Evolutionary conservation across 2,797 vertebrate species (phyloP).

Genomic region (Myotis planiceps): DNA sequence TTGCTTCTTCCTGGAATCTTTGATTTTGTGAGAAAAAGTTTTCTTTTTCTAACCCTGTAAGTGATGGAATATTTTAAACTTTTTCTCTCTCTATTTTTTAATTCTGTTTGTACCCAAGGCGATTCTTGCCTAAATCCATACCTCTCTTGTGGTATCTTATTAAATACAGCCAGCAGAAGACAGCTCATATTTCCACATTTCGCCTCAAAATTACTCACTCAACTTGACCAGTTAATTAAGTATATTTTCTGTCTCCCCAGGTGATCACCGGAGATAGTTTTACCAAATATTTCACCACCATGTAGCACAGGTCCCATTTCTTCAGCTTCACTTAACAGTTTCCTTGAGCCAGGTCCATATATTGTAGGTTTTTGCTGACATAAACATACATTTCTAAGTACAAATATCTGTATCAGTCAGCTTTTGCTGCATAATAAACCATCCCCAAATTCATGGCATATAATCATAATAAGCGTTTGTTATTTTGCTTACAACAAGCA

Average conservation of each 20-base stretch:
- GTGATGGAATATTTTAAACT: neutral
- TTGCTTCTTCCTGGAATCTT: neutral
- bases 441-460: neutral
- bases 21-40: neutral
- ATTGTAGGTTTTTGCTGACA: constrained; percentile 25
- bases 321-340: neutral
- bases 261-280: neutral
- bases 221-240: neutral
- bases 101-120: constrained; percentile 8
- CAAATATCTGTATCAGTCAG: constrained; percentile 11
- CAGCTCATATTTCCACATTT: neutral
- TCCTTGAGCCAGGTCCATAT: neutral
- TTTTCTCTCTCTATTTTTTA: neutral
- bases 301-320: neutral
- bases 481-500: neutral
- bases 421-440: neutral
- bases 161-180: neutral
- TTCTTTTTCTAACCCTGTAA: neutral
- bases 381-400: neutral
- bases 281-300: neutral
- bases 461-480: neutral
- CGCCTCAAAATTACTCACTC: neutral
- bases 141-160: neutral
- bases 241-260: neutral
- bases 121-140: neutral